Base-by-base conservation (phyloP, 92 coral and sea anemone genomes). In the Siderastrea radians region DNA sequence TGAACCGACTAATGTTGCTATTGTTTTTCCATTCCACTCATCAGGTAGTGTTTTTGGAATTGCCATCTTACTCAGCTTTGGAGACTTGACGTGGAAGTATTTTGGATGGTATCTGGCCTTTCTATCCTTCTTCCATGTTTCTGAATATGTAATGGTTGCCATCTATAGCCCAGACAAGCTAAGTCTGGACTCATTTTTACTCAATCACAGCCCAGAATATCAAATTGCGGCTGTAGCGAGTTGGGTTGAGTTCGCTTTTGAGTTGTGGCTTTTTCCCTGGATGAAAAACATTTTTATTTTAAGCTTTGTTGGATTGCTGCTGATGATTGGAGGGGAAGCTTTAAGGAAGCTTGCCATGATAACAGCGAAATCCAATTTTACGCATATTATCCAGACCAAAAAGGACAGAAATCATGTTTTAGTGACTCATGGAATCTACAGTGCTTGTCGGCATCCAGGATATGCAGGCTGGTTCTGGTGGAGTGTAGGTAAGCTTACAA, bases 401-500 rank as follows among this genome's bases (percentile, higher is more conserved):
- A 97, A 95, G 85, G 96, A 88, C 52, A 95, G 85, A 9, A 84
- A 82, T 9, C 99, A 97, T 70, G 94, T 91, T 3, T 86, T 97
- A 46, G 98, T 97, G 10, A 94, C 98, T 1, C 72, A 83, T 81
- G 99, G 99, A 1, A 93, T 97, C 8, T 97, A 97, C 66, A 50
- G 91, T 15, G 85, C 87, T 85, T 92, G 89, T 69, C 86, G 99
- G 54, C 99, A 97, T 58, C 99, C 99, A 0, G 92, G 98, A n/a
- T 97, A 97, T 89, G 96, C 94, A 65, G 99, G 99, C 7, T 97
- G 99, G 99, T 97, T 97, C 80, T 97, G 92, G 89, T 97, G 99
- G 99, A 97, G 99, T 74, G 70, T 97, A 65, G 99, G 99, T 95
- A 84, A 82, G 93, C n/a, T 19, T 7, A 5, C 64, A 0, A 45